Conservation (phyloP, 2,888 invertebrate species). For the Sphecodes monilicornis region DNA sequence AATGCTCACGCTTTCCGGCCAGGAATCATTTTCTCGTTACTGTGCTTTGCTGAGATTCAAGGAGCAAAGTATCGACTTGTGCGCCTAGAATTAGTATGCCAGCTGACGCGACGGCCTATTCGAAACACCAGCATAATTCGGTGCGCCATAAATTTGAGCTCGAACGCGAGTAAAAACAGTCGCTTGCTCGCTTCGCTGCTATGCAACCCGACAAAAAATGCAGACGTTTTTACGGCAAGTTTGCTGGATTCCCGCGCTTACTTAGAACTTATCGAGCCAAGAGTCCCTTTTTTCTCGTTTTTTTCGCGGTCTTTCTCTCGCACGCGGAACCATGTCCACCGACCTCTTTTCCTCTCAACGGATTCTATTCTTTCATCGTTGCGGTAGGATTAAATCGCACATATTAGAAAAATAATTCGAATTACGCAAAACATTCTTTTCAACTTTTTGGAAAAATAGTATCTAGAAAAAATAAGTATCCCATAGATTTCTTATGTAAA, state of each 20-base stretch:
- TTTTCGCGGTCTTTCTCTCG: not conserved
- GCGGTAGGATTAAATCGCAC: not conserved
- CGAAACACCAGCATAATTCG: conserved; percentile 57
- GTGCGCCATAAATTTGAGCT: conserved; percentile 58
- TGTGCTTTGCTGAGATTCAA: not conserved
- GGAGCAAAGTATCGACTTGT: conserved; percentile 11
- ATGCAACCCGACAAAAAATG: conserved; percentile 70
- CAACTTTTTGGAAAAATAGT: not conserved
- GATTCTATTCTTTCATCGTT: conserved; percentile 25
- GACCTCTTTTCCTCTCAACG: conserved; percentile 14
- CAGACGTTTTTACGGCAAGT: conserved; percentile 65
- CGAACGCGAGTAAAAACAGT: conserved; percentile 48
- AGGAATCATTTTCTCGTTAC: conserved; percentile 11
- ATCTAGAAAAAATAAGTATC: too few species aligned
- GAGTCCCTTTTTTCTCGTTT: conserved; percentile 51
- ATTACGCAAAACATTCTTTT: not conserved
- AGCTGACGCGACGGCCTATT: conserved; percentile 38
- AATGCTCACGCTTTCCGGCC: not conserved
- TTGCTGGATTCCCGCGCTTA: conserved; percentile 68
- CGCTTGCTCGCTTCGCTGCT: conserved; percentile 63
- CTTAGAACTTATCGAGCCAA: conserved; percentile 71
- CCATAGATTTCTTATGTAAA: too few species aligned
- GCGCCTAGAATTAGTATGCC: conserved; percentile 43
- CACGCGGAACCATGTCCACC: conserved; percentile 29
- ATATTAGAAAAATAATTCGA: not conserved